phyloP scores from a whole-genome alignment of 2,113 vertebrate genomes.

The Psophia crepitans region DNA sequence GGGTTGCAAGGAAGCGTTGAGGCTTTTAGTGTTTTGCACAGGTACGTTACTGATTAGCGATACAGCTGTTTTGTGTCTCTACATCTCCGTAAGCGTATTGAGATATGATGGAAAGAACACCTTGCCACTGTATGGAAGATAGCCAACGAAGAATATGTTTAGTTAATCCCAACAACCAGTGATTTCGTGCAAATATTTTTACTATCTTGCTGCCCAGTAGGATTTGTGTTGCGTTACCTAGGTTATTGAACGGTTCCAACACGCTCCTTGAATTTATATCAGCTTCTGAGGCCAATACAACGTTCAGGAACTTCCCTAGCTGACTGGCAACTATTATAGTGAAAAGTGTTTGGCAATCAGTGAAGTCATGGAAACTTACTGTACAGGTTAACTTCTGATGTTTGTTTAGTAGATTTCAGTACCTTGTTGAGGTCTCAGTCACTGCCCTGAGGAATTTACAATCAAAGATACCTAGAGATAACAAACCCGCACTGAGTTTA shows the following conservation, averaged over 20 bases:
- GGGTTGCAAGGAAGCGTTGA: not conserved
- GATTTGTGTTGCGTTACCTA: not conserved
- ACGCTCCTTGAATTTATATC: not conserved
- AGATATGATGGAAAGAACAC: not conserved
- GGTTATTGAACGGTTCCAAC: not conserved
- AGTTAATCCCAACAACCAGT: not conserved
- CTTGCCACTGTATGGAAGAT: not conserved
- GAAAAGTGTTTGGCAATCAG: not conserved
- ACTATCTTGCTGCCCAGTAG: not conserved
- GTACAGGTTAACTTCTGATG: not conserved
- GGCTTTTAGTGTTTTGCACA: not conserved
- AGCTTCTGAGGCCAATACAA: not conserved
- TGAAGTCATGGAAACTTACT: slow-evolving; percentile 47
- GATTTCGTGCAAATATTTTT: not conserved
- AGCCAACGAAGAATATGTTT: not conserved
- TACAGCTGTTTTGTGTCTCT: not conserved
- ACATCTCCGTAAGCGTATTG: not conserved
- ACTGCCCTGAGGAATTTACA: slow-evolving; percentile 22
- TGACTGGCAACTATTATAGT: not conserved
- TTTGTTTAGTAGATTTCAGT: slow-evolving; percentile 5
- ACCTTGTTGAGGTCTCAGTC: slow-evolving; percentile 14
- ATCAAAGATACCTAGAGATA: not conserved
- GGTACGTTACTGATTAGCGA: not conserved
- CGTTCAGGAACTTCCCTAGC: not conserved
- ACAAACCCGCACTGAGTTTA: not conserved